Percentiles rank a stretch among this genome's conserved stretches.
phyloP scores from a whole-genome alignment of 1,140 invertebrate species.

The Orchesella cincta region DNA sequence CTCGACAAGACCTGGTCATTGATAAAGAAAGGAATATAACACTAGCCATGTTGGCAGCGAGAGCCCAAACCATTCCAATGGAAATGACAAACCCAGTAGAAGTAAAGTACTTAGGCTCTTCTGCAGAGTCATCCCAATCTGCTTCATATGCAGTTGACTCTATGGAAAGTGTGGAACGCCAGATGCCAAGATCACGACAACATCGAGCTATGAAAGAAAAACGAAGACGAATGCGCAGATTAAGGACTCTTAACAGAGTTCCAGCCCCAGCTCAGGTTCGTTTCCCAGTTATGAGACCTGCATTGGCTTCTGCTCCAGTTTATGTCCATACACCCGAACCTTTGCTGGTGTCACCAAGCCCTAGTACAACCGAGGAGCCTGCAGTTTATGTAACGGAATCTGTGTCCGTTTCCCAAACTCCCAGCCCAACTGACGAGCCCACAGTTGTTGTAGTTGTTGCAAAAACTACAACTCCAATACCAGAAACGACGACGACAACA shows the following conservation, averaged over 20 bases:
- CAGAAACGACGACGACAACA: background rate
- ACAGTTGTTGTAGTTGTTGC: too few species aligned
- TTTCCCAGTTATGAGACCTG: background rate
- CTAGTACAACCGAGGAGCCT: background rate
- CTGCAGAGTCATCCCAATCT: background rate
- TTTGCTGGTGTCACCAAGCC: too few species aligned
- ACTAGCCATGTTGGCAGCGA: background rate
- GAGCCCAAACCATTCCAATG: background rate
- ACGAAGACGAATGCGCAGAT: background rate
- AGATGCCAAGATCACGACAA: conserved; percentile 10
- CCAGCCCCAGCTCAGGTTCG: background rate
- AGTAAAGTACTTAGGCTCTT: background rate
- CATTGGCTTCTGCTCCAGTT: background rate
- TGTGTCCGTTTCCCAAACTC: too few species aligned
- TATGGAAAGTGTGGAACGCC: background rate
- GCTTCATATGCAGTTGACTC: conserved; percentile 8
- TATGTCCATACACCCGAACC: background rate
- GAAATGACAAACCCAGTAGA: background rate
- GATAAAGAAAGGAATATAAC: conserved; percentile 17
- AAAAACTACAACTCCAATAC: too few species aligned
- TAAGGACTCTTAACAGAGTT: background rate
- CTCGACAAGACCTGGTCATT: background rate
- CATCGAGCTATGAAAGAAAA: conserved; percentile 13
- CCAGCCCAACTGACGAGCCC: background rate
- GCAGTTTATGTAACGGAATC: background rate